Evolutionary conservation across 35 echinoderm and acorn worm genomes (phyloP).

Genomic region (Eucidaris tribuloides): DNA sequence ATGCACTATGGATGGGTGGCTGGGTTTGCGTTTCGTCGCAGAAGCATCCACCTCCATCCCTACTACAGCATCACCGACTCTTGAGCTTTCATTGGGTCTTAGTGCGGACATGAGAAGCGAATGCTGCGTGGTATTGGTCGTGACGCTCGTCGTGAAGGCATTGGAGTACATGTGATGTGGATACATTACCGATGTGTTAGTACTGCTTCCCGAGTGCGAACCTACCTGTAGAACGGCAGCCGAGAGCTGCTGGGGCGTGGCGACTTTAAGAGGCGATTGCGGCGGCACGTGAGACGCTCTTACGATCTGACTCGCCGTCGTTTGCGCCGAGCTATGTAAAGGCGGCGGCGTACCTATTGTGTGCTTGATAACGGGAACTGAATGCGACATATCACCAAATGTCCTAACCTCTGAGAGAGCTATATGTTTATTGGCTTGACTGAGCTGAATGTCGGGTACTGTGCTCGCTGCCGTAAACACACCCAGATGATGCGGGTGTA

Average conservation of each 20-base stretch:
- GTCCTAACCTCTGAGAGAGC: neutral
- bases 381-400: constrained; percentile 25
- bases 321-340: constrained; percentile 38
- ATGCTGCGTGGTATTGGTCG: constrained; percentile 46
- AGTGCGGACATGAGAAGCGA: constrained; percentile 92
- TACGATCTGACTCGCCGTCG: constrained; percentile 22
- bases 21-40: constrained; percentile 59
- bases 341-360: constrained; percentile 59
- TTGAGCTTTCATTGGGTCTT: constrained; percentile 43
- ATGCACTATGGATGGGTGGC: constrained; percentile 9
- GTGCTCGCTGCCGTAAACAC: neutral
- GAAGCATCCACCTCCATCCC: constrained; percentile 15
- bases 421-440: neutral
- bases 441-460: neutral
- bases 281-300: constrained; percentile 16
- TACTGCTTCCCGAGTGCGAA: constrained; percentile 33
- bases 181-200: constrained; percentile 15
- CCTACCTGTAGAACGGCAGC: constrained; percentile 76
- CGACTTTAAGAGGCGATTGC: constrained; percentile 85
- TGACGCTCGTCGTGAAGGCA: constrained; percentile 9
- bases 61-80: neutral
- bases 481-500: neutral
- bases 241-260: constrained; percentile 84
- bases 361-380: constrained; percentile 76
- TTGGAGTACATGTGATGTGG: constrained; percentile 1